Evolutionary conservation across 1,140 invertebrate genomes (phyloP).

Genomic region (Drosophila athabasca): DNA sequence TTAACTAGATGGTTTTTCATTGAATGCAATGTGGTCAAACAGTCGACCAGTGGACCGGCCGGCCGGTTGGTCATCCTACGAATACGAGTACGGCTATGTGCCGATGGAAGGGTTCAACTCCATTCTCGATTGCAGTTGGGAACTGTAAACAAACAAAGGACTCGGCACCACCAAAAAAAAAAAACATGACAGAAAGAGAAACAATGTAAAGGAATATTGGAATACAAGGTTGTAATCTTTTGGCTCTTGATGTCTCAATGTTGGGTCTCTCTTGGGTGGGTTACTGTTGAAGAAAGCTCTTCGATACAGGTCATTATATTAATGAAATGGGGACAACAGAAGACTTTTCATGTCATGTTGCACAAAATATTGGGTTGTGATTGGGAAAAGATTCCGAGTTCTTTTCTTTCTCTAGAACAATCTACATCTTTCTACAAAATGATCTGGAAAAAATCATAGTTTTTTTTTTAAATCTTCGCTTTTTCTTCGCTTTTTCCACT

Average conservation of each 20-base stretch:
- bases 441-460: no score
- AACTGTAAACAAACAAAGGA: slow-evolving; percentile 44
- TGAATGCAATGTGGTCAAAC: slow-evolving; percentile 38
- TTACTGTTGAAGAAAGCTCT: slow-evolving; percentile 7
- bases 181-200: neutral
- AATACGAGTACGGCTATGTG: no score
- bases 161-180: slow-evolving; percentile 15
- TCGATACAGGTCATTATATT: neutral
- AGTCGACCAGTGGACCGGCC: slow-evolving; percentile 23
- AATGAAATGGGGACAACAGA: no score
- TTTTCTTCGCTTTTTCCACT: no score
- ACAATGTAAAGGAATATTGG: slow-evolving; percentile 19
- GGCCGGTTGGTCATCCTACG: no score
- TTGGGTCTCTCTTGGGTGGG: neutral
- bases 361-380: slow-evolving; percentile 16
- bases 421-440: no score
- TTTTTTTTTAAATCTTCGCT: no score
- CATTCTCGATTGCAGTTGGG: slow-evolving; percentile 14
- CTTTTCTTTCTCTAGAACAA: no score
- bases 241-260: slow-evolving; percentile 39
- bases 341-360: slow-evolving; percentile 14
- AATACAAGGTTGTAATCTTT: slow-evolving; percentile 48
- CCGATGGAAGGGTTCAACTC: no score
- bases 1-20: slow-evolving; percentile 75
- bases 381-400: neutral